Percentiles rank a stretch among this genome's conserved stretches.
These are phyloP conservation scores for Neolamprologus longior DNA, from an alignment of 2,113 vertebrate genomes.

Conservation along the genomic window DNA sequence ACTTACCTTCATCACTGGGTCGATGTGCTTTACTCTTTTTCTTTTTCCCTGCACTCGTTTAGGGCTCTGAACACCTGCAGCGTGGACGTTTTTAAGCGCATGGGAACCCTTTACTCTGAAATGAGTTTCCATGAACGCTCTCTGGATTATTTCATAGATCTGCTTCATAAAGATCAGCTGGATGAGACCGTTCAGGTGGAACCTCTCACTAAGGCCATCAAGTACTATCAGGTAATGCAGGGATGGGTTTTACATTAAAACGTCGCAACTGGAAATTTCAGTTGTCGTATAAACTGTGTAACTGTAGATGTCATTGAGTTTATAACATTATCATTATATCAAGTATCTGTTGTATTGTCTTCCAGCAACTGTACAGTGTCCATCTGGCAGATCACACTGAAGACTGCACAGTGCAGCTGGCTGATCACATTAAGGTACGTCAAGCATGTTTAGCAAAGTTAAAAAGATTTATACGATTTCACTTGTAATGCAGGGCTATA, in stretches of 20 bases:
- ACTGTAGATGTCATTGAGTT: background rate
- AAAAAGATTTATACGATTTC: fast-evolving
- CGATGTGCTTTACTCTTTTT: background rate
- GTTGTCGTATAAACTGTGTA: too few relatives aligned
- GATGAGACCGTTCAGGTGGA: conserved; percentile 96
- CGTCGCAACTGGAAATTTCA: background rate
- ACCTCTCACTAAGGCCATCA: conserved; percentile 94
- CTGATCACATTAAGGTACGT: conserved; percentile 84
- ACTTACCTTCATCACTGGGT: background rate
- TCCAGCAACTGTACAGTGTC: conserved; percentile 90
- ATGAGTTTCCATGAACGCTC: conserved; percentile 95
- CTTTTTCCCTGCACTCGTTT: background rate
- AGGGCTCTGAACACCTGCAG: conserved; percentile 85
- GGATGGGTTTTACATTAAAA: background rate
- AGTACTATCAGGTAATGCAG: conserved; percentile 90
- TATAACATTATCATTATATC: background rate
- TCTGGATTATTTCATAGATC: conserved; percentile 90
- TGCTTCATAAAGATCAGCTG: conserved; percentile 93
- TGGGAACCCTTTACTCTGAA: conserved; percentile 89
- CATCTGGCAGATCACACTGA: conserved; percentile 87
- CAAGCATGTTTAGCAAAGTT: background rate
- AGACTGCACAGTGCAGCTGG: conserved; percentile 91
- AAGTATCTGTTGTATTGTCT: background rate
- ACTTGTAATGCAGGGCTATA: background rate
- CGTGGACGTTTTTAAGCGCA: conserved; percentile 91